Conservation (phyloP, 1,140 invertebrate species). For the Elysia chlorotica region DNA sequence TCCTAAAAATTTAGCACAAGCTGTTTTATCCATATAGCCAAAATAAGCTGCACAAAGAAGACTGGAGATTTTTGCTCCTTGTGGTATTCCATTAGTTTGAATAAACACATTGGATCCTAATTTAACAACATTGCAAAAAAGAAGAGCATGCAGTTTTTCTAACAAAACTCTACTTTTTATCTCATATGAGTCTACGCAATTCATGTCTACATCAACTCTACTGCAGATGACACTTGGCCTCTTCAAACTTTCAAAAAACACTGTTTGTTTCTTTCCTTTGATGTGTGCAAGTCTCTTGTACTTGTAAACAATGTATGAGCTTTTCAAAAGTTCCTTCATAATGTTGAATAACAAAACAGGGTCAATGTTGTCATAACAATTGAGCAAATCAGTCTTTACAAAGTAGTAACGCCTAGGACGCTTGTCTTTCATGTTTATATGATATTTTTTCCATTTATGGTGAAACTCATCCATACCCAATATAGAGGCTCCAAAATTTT, state of each 20-base stretch:
- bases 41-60: conserved; percentile 12
- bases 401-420: too few relatives aligned
- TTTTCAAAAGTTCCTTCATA: too few relatives aligned
- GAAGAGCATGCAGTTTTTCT: not conserved
- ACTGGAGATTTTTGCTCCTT: conserved; percentile 4
- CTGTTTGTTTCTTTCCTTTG: not conserved
- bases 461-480: too few relatives aligned
- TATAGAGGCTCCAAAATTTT: too few relatives aligned
- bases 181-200: not conserved
- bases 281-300: not conserved
- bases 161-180: not conserved
- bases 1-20: not conserved
- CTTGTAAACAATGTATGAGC: too few relatives aligned
- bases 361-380: too few relatives aligned
- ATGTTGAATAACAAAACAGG: too few relatives aligned
- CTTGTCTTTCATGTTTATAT: too few relatives aligned
- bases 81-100: conserved; percentile 10
- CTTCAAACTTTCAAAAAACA: conserved; percentile 6
- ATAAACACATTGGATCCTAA: not conserved
- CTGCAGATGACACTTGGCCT: not conserved
- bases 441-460: too few relatives aligned
- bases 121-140: conserved; percentile 5
- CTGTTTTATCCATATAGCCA: not conserved
- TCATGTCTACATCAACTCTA: not conserved
- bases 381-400: too few relatives aligned